A percentile compares a stretch with the other conserved stretches of the same genome.
Conservation (phyloP, 1,140 invertebrate genomes). For the Luehdorfia chinensis region DNA sequence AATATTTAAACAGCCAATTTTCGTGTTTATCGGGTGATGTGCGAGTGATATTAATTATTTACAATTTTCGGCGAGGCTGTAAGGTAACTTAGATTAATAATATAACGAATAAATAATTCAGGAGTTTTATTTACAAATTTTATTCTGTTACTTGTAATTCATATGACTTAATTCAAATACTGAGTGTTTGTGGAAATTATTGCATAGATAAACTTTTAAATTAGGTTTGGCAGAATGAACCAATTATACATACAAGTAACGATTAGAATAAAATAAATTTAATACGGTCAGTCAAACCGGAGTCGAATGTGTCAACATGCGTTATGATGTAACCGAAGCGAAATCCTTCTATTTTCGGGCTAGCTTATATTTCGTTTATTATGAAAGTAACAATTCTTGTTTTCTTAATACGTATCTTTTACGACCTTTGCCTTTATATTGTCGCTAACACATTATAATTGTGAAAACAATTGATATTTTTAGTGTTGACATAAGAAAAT, state of each 20-base stretch:
- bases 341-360: slow-evolving; percentile 62
- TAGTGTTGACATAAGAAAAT: too few species aligned
- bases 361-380: slow-evolving; percentile 50
- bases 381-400: too few species aligned
- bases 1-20: slow-evolving; percentile 30
- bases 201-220: slow-evolving; percentile 21
- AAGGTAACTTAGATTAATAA: slow-evolving; percentile 23
- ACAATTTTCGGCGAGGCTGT: slow-evolving; percentile 6
- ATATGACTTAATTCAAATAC: slow-evolving; percentile 4
- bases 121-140: not conserved
- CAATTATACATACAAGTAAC: slow-evolving; percentile 44
- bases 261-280: slow-evolving; percentile 50
- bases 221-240: slow-evolving; percentile 50
- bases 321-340: slow-evolving; percentile 56
- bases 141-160: not conserved
- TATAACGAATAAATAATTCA: not conserved
- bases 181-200: slow-evolving; percentile 4
- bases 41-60: slow-evolving; percentile 32
- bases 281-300: slow-evolving; percentile 36
- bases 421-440: too few species aligned
- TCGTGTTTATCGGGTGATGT: slow-evolving; percentile 31
- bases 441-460: too few species aligned
- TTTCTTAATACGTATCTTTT: too few species aligned
- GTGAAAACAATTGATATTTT: too few species aligned
- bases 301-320: slow-evolving; percentile 47